These are phyloP conservation scores for Carabus problematicus DNA, from an alignment of 2,888 invertebrate genomes.

Conservation along the genomic window DNA sequence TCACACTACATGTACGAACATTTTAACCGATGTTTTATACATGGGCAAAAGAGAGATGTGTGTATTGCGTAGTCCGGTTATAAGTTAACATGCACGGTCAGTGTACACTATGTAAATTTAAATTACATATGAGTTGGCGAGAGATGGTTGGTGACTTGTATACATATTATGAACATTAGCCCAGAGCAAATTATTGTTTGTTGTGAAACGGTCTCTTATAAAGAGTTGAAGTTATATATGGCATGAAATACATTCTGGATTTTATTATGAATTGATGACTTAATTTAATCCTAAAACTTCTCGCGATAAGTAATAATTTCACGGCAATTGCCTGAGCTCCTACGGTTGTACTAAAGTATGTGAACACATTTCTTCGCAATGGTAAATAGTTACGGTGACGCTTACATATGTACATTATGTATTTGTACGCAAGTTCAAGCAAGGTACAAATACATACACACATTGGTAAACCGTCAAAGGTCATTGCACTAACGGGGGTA, in stretches of 20 bases:
- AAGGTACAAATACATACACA: too few species aligned
- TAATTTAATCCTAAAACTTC: too few species aligned
- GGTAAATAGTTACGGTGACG: too few species aligned
- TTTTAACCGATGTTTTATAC: neutral
- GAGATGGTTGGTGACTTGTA: slow-evolving; percentile 14
- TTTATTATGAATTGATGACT: too few species aligned
- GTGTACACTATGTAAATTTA: slow-evolving; percentile 20
- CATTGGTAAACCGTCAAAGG: too few species aligned
- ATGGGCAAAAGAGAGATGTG: neutral
- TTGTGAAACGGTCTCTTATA: neutral
- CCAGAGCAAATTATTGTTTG: slow-evolving; percentile 17
- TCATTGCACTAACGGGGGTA: too few species aligned
- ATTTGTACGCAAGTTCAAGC: too few species aligned
- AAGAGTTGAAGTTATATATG: too few species aligned
- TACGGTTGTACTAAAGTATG: neutral
- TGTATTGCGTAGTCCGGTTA: slow-evolving; percentile 1
- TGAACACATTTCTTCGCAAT: neutral
- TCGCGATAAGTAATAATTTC: too few species aligned
- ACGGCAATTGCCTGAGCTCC: too few species aligned
- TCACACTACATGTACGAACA: slow-evolving; percentile 9
- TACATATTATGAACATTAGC: slow-evolving; percentile 18
- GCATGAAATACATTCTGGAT: too few species aligned
- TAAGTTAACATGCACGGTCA: neutral
- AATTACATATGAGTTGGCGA: slow-evolving; percentile 10
- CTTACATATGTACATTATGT: too few species aligned